Evolutionary conservation across 2,113 vertebrate species (phyloP).

Genomic region (Willisornis vidua): DNA sequence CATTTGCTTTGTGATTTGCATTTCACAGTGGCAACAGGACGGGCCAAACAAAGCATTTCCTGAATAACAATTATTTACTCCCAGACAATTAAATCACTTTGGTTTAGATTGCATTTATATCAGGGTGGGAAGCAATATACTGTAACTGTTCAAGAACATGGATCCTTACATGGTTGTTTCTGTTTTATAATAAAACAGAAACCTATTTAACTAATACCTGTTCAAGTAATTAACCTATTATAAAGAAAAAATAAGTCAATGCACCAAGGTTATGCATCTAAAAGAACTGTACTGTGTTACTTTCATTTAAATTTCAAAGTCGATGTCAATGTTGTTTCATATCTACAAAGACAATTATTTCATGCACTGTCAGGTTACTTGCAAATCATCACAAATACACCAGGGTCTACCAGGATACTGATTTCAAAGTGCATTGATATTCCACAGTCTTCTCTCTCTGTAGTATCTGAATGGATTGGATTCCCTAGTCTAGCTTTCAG

Average conservation of each 20-base stretch:
- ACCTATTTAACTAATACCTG: slow-evolving; percentile 47
- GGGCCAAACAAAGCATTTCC: background rate
- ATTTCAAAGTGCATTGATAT: slow-evolving; percentile 36
- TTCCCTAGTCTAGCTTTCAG: background rate
- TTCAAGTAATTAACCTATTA: slow-evolving; percentile 63
- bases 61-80: background rate
- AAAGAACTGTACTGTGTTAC: slow-evolving; percentile 5
- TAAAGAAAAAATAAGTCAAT: slow-evolving; percentile 33
- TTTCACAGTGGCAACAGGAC: background rate
- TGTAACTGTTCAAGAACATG: background rate
- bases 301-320: slow-evolving; percentile 70
- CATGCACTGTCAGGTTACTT: slow-evolving; percentile 12
- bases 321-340: slow-evolving; percentile 7
- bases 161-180: background rate
- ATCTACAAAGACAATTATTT: slow-evolving; percentile 46
- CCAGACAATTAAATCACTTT: slow-evolving; percentile 8
- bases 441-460: background rate
- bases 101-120: background rate
- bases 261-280: slow-evolving; percentile 13
- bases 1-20: background rate
- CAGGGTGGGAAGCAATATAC: background rate
- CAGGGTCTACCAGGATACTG: background rate
- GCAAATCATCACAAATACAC: slow-evolving; percentile 57
- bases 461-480: slow-evolving; percentile 21
- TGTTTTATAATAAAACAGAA: slow-evolving; percentile 23